These are phyloP conservation scores for Excalfactoria chinensis DNA, from an alignment of 2,113 vertebrate species.

Conservation along the genomic window DNA sequence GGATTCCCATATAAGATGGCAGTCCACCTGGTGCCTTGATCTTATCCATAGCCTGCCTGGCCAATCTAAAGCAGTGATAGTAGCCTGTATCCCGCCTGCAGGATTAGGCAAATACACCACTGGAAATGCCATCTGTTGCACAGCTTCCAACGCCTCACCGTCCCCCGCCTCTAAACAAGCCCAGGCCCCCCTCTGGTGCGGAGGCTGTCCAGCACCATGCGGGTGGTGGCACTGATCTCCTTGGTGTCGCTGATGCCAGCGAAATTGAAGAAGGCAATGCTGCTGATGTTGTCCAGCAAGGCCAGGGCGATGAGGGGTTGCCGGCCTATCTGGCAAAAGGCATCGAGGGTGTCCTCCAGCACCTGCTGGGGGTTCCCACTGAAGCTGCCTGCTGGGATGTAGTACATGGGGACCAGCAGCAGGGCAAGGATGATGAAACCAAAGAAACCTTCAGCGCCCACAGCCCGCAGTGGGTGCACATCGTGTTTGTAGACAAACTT, in stretches of 20 bases:
- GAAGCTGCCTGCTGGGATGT: conserved; percentile 84
- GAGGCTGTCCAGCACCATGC: conserved; percentile 96
- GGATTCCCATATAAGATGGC: no score
- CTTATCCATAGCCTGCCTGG: no score
- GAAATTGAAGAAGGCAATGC: conserved; percentile 97
- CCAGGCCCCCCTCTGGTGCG: no score
- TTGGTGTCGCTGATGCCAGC: conserved; percentile 96
- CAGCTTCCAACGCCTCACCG: no score
- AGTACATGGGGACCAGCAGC: conserved; percentile 92
- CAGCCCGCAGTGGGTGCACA: conserved; percentile 89
- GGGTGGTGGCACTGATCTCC: conserved; percentile 95
- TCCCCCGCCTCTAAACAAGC: no score
- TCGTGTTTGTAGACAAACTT: conserved; percentile 93
- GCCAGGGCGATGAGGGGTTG: conserved; percentile 87
- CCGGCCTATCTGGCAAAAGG: conserved; percentile 91
- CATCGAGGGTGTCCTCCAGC: conserved; percentile 89
- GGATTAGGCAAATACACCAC: no score
- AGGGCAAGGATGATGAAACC: conserved; percentile 89
- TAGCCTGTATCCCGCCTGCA: no score
- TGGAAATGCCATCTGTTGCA: no score
- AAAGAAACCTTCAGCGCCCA: conserved; percentile 93
- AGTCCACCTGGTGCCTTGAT: no score
- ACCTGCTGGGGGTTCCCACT: conserved; percentile 78
- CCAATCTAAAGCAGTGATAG: no score
- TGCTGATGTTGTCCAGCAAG: conserved; percentile 89